phyloP scores from a whole-genome alignment of 2,888 invertebrate genomes.

The Parnassius smintheus region DNA sequence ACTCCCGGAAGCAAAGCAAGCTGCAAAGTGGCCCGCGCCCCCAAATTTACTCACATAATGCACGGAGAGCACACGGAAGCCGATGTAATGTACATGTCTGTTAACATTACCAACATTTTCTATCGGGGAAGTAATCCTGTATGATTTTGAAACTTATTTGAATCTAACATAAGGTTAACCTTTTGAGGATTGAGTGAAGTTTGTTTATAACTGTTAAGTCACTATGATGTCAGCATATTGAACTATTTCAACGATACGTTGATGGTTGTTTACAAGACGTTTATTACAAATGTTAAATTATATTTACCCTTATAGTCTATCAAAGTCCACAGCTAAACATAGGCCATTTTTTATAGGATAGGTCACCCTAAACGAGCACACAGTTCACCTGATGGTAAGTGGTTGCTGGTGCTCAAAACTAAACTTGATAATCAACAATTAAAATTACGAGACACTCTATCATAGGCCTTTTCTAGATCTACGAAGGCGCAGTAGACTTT shows the following conservation, averaged over 20 bases:
- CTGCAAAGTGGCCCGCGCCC: slow-evolving; percentile 61
- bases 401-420: no score
- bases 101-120: slow-evolving; percentile 2
- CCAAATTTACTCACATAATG: slow-evolving; percentile 35
- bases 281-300: slow-evolving; percentile 7
- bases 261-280: slow-evolving; percentile 32
- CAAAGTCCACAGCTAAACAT: no score
- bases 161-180: slow-evolving; percentile 4
- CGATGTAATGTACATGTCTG: slow-evolving; percentile 27
- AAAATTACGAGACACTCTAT: no score
- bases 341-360: no score
- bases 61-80: slow-evolving; percentile 35
- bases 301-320: no score
- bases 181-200: not conserved
- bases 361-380: no score
- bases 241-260: slow-evolving; percentile 59
- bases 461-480: no score
- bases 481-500: no score
- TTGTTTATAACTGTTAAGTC: slow-evolving; percentile 35
- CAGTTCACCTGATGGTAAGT: no score
- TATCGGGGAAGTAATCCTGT: not conserved
- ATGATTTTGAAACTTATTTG: slow-evolving; percentile 31
- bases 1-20: slow-evolving; percentile 67
- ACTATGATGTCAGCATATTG: slow-evolving; percentile 53
- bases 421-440: no score